Percentiles rank a stretch among this genome's conserved stretches.
phyloP scores from a whole-genome alignment of 2,113 vertebrate species.

The Hydrochoerus hydrochaeris region DNA sequence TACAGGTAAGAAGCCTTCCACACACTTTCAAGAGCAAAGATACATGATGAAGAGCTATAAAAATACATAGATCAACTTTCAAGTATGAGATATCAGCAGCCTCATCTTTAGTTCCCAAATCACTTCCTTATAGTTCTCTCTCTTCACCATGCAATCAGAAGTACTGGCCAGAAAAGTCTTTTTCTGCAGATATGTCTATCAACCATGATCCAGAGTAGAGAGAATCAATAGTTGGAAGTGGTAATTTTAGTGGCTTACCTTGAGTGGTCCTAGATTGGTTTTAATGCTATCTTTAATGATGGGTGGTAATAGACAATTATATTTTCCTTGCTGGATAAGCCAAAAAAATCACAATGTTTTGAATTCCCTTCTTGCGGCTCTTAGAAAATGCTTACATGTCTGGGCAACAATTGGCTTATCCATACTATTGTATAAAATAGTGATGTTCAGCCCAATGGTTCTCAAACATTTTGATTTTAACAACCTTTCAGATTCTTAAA shows the following conservation, averaged over 20 bases:
- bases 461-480: neutral
- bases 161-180: neutral
- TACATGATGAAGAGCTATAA: neutral
- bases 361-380: neutral
- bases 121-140: neutral
- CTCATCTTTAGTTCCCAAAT: neutral
- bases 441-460: neutral
- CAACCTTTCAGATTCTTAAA: neutral
- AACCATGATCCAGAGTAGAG: neutral
- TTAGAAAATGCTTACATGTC: neutral
- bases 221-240: neutral
- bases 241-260: neutral
- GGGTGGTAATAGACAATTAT: neutral
- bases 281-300: neutral
- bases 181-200: neutral
- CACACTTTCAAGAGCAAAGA: neutral
- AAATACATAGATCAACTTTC: neutral
- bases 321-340: neutral
- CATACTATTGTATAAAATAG: neutral
- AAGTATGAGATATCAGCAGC: neutral
- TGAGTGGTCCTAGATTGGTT: neutral
- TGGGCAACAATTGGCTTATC: neutral
- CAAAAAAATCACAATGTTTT: neutral
- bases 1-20: neutral
- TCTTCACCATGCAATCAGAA: neutral